Percentiles rank a stretch among this genome's conserved stretches.
phyloP scores from a whole-genome alignment of 2,888 invertebrate genomes.

The Acronicta psi region DNA sequence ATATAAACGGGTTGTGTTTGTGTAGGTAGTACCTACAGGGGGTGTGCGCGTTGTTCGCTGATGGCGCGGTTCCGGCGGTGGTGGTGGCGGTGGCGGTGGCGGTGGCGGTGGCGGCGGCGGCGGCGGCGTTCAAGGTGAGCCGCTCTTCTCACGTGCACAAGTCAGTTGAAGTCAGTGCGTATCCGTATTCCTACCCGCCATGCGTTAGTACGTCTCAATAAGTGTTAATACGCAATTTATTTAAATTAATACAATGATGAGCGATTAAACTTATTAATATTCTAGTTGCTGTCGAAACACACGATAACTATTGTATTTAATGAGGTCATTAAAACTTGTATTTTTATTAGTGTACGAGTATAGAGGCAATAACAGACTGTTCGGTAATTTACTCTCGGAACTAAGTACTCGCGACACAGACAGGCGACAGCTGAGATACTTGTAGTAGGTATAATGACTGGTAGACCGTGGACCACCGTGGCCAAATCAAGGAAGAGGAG shows the following conservation, averaged over 20 bases:
- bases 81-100: conserved; percentile 6
- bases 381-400: conserved; percentile 1
- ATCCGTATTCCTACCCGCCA: background rate
- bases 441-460: too few relatives aligned
- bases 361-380: background rate
- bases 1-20: background rate
- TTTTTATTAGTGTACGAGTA: background rate
- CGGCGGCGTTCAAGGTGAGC: conserved; percentile 38
- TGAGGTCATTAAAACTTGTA: background rate
- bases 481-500: too few relatives aligned
- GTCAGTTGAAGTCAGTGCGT: background rate
- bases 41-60: background rate
- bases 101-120: conserved; percentile 5
- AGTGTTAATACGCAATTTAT: background rate
- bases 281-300: conserved; percentile 4
- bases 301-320: conserved; percentile 8
- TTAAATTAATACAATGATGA: conserved; percentile 6
- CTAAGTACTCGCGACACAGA: background rate
- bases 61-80: too few relatives aligned
- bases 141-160: conserved; percentile 22
- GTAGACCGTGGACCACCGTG: too few relatives aligned
- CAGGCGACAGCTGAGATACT: too few relatives aligned
- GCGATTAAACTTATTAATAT: conserved; percentile 11
- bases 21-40: background rate
- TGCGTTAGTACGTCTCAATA: too few relatives aligned